A percentile compares a stretch with the other conserved stretches of the same genome.
These are phyloP conservation scores for Conomelus anceps DNA, from an alignment of 2,888 invertebrate genomes.

Conservation along the genomic window DNA sequence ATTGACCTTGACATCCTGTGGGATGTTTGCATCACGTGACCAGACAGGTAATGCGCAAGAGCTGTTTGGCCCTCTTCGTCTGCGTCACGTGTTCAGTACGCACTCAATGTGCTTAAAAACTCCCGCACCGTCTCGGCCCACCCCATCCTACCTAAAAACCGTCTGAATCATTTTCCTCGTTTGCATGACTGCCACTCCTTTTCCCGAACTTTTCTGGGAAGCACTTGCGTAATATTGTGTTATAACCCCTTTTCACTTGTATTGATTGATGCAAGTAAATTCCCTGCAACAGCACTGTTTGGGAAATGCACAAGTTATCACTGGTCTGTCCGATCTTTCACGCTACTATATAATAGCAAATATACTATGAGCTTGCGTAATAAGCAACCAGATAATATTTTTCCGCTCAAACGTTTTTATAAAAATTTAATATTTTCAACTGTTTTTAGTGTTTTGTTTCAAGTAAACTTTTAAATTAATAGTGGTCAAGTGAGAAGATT, in stretches of 20 bases:
- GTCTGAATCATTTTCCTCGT: neutral
- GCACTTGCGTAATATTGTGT: neutral
- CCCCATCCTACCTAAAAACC: neutral
- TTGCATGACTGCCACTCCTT: neutral
- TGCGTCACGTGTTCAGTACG: neutral
- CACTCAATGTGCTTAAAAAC: neutral
- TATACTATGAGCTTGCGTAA: too few relatives aligned
- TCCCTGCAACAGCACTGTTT: neutral
- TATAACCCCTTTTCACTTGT: neutral
- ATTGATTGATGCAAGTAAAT: neutral
- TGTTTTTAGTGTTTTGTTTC: too few relatives aligned
- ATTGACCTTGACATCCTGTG: conserved; percentile 17
- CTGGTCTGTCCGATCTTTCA: neutral
- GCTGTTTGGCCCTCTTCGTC: too few relatives aligned
- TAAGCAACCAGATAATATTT: too few relatives aligned
- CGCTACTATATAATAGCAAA: too few relatives aligned
- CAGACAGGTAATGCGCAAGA: neutral
- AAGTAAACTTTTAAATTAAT: too few relatives aligned
- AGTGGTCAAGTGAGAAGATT: too few relatives aligned
- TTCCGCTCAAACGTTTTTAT: too few relatives aligned
- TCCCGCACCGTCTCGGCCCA: neutral
- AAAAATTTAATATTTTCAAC: too few relatives aligned
- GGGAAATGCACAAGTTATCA: neutral
- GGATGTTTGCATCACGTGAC: neutral
- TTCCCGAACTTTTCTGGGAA: neutral